phyloP scores from a whole-genome alignment of 2,888 invertebrate genomes.

The Cerastis rubricosa region DNA sequence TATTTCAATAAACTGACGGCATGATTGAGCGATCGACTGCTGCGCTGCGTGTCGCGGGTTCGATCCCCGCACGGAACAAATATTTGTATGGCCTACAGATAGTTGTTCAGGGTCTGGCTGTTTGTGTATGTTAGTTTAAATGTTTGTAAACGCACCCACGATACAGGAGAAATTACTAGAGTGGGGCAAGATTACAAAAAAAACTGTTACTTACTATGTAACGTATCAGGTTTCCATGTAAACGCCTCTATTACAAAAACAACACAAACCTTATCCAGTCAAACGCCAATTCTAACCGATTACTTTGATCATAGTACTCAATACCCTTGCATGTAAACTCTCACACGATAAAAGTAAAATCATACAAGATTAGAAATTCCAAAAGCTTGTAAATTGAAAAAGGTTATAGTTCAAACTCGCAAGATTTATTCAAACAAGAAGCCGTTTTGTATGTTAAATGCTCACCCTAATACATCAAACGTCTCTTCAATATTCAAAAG shows the following conservation, averaged over 20 bases:
- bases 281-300: constrained; percentile 12
- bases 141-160: too few species aligned
- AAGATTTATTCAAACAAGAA: constrained; percentile 62
- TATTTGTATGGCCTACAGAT: too few species aligned
- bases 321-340: constrained; percentile 15
- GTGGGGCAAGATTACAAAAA: too few species aligned
- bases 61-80: too few species aligned
- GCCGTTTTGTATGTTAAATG: constrained; percentile 63
- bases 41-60: too few species aligned
- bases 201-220: too few species aligned
- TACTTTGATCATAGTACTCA: constrained; percentile 33
- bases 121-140: too few species aligned
- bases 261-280: constrained; percentile 10
- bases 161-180: too few species aligned
- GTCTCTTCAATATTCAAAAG: constrained; percentile 66
- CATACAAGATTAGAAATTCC: constrained; percentile 58
- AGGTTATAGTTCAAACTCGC: constrained; percentile 58
- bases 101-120: too few species aligned
- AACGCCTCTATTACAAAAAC: constrained; percentile 38
- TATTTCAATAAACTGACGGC: too few species aligned
- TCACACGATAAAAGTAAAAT: constrained; percentile 43
- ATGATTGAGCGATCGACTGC: too few species aligned
- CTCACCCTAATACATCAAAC: constrained; percentile 58
- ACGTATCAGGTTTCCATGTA: constrained; percentile 30
- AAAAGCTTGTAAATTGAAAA: constrained; percentile 59